A percentile compares a stretch with the other conserved stretches of the same genome.
Evolutionary conservation across 2,797 vertebrate species (phyloP).

Genomic region (Lithobates sylvaticus): DNA sequence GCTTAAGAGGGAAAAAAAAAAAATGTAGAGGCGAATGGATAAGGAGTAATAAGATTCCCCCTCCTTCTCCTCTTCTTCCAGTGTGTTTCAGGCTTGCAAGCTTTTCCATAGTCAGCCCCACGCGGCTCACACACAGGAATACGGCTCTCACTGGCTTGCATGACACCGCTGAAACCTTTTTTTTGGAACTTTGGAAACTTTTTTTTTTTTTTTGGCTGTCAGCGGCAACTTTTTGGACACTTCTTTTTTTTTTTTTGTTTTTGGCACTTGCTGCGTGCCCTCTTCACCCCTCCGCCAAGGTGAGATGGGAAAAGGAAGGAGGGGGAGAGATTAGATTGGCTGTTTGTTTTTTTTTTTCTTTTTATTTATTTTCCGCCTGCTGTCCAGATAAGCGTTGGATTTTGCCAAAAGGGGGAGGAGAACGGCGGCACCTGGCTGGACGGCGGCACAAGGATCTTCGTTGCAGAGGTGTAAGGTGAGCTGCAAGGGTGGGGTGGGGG

Average conservation of each 20-base stretch:
- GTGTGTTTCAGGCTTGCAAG: conserved; percentile 10
- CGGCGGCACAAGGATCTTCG: not conserved
- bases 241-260: not conserved
- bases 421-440: conserved; percentile 22
- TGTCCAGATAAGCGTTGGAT: conserved; percentile 42
- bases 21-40: conserved; percentile 40
- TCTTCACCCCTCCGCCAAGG: conserved; percentile 26
- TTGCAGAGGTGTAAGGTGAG: conserved; percentile 41
- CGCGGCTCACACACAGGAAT: conserved; percentile 42
- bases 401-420: not conserved
- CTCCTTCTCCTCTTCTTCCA: not conserved
- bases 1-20: conserved; percentile 22
- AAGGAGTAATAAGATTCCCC: conserved; percentile 36
- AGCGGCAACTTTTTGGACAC: not conserved
- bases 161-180: conserved; percentile 4
- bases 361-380: not conserved
- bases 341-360: not conserved
- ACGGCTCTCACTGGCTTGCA: not conserved
- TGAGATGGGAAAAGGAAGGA: conserved; percentile 39
- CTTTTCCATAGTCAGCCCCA: conserved; percentile 39
- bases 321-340: not conserved
- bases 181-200: conserved; percentile 20
- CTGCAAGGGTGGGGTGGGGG: not conserved
- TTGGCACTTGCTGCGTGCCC: not conserved
- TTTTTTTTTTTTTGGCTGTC: conserved; percentile 25